These are phyloP conservation scores for Meteorus cinctellus DNA, from an alignment of 2,888 invertebrate species.

Conservation along the genomic window DNA sequence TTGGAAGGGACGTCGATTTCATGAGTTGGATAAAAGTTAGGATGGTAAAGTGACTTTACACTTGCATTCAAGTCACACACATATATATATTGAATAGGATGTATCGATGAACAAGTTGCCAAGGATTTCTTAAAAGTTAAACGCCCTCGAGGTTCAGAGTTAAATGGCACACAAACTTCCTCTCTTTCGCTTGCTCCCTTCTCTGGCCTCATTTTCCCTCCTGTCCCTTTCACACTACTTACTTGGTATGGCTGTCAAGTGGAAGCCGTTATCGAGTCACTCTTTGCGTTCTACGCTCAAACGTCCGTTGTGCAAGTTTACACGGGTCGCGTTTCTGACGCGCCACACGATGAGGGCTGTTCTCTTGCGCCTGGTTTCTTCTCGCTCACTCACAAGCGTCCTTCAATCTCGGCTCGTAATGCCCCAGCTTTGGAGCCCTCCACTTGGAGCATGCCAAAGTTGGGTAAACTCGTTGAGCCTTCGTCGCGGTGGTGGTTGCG, in stretches of 20 bases:
- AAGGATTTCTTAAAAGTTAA: constrained; percentile 35
- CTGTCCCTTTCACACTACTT: neutral
- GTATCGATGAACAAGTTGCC: constrained; percentile 24
- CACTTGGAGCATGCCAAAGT: constrained; percentile 33
- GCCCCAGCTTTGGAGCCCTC: constrained; percentile 3
- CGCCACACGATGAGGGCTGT: constrained; percentile 37
- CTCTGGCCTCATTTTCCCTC: neutral
- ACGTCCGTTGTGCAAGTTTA: constrained; percentile 52
- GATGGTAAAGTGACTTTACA: constrained; percentile 16
- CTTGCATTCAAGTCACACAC: constrained; percentile 17
- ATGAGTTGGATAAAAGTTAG: constrained; percentile 4
- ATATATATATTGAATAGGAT: constrained; percentile 1
- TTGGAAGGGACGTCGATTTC: constrained; percentile 13
- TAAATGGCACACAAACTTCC: constrained; percentile 16
- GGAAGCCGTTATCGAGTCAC: constrained; percentile 60
- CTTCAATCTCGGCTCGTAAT: neutral
- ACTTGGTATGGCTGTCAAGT: constrained; percentile 53
- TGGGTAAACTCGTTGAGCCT: constrained; percentile 42
- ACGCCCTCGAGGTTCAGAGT: constrained; percentile 32
- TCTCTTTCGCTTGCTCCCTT: neutral
- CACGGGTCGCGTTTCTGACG: constrained; percentile 41
- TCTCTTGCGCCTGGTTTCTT: constrained; percentile 33
- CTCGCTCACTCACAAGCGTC: constrained; percentile 24
- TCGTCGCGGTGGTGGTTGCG: constrained; percentile 34
- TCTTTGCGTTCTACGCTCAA: constrained; percentile 53